Conservation (phyloP, 2,888 invertebrate species). For the Cheilosia vulpina region DNA sequence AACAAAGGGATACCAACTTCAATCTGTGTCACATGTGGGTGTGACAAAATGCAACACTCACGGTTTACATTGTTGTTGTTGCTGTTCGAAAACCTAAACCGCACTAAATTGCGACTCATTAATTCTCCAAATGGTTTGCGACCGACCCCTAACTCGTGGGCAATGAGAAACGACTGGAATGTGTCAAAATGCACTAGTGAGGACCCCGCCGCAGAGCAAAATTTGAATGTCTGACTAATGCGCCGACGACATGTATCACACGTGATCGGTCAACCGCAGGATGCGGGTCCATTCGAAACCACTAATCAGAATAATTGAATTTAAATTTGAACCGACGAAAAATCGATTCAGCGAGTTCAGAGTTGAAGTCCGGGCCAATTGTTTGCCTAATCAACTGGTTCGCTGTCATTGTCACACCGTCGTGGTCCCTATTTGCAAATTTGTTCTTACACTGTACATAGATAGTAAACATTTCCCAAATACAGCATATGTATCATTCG, state of each 20-base stretch:
- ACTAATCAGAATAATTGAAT: constrained; percentile 76
- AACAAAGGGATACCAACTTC: constrained; percentile 22
- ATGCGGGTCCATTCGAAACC: constrained; percentile 74
- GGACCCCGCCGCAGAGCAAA: constrained; percentile 16
- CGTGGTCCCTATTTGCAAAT: constrained; percentile 39
- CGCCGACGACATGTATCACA: constrained; percentile 73
- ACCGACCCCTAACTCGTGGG: constrained; percentile 51
- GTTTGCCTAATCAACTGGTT: constrained; percentile 63
- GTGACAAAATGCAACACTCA: constrained; percentile 62
- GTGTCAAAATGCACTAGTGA: constrained; percentile 41
- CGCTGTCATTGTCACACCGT: constrained; percentile 8
- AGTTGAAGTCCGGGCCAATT: constrained; percentile 61
- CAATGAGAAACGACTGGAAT: constrained; percentile 57
- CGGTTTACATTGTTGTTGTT: neutral
- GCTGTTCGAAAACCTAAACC: constrained; percentile 33
- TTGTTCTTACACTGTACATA: constrained; percentile 3
- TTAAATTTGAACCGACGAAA: constrained; percentile 65
- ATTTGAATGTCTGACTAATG: constrained; percentile 70
- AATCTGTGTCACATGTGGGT: constrained; percentile 58
- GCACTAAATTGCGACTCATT: constrained; percentile 71
- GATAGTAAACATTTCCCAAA: no score
- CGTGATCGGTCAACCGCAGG: constrained; percentile 74
- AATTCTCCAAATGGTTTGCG: constrained; percentile 53
- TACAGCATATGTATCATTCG: neutral
- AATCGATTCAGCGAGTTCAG: constrained; percentile 37